Evolutionary conservation across 2,888 invertebrate genomes (phyloP).

Genomic region (Polymixis flavicincta): DNA sequence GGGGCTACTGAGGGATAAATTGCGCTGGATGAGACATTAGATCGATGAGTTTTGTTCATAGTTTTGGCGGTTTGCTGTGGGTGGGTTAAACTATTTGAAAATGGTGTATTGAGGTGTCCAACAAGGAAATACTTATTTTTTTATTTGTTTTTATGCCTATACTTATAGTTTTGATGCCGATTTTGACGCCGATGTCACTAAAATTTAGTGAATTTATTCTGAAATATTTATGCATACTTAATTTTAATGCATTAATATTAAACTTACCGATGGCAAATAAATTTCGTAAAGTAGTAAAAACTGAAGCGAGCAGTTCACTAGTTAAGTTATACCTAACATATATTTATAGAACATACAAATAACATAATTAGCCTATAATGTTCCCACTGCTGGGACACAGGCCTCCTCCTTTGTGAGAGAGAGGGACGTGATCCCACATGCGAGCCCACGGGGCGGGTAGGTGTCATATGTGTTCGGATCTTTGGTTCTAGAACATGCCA

Average conservation of each 20-base stretch:
- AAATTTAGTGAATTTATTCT: background rate
- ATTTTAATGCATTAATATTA: background rate
- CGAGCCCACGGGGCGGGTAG: too few species aligned
- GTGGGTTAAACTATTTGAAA: background rate
- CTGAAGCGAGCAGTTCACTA: background rate
- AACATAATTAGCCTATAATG: too few species aligned
- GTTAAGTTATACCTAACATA: too few species aligned
- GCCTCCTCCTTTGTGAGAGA: too few species aligned
- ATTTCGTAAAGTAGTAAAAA: background rate
- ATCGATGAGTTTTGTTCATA: conserved; percentile 6
- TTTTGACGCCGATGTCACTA: too few species aligned
- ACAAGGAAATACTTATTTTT: background rate
- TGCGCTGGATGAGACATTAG: conserved; percentile 68
- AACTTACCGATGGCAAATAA: background rate
- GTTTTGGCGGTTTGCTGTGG: background rate
- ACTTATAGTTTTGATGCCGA: too few species aligned
- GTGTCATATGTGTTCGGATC: too few species aligned
- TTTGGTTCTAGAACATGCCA: too few species aligned
- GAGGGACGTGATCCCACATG: too few species aligned
- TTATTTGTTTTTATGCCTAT: too few species aligned
- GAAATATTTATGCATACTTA: background rate
- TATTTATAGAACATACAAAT: too few species aligned
- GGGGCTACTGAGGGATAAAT: conserved; percentile 72
- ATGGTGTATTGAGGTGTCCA: background rate
- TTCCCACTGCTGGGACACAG: too few species aligned